phyloP scores from a whole-genome alignment of 2,797 vertebrate species.

The Serranus cabrilla region DNA sequence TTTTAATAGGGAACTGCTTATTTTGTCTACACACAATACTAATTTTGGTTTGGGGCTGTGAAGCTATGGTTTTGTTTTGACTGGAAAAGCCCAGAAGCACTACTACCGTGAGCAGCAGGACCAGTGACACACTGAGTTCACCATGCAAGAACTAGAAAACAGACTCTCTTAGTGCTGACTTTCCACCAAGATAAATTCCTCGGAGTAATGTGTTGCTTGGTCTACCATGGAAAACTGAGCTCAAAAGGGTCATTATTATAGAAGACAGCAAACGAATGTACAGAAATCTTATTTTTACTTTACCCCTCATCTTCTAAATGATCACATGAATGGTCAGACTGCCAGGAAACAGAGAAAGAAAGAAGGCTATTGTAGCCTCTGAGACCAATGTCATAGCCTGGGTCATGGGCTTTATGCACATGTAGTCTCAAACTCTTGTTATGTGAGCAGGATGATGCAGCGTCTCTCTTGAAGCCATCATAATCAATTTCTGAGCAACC shows the following conservation, averaged over 20 bases:
- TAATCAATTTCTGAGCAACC: neutral
- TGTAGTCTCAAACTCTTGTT: neutral
- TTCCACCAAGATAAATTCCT: slow-evolving; percentile 61
- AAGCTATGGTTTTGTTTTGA: slow-evolving; percentile 21
- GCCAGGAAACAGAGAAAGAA: slow-evolving; percentile 34
- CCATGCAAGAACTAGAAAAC: slow-evolving; percentile 38
- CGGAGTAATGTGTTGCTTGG: slow-evolving; percentile 43
- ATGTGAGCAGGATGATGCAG: slow-evolving; percentile 1
- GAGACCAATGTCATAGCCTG: slow-evolving; percentile 9
- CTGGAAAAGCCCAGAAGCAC: slow-evolving; percentile 39
- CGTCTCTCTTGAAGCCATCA: neutral
- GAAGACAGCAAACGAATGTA: slow-evolving; percentile 41
- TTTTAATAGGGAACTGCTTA: neutral
- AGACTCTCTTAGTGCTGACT: slow-evolving; percentile 50
- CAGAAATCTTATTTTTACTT: slow-evolving; percentile 23
- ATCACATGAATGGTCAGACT: slow-evolving; percentile 21
- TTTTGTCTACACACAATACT: slow-evolving; percentile 30
- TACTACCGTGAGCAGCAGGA: slow-evolving; percentile 33
- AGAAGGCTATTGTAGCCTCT: slow-evolving; percentile 31
- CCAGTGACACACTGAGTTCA: slow-evolving; percentile 33
- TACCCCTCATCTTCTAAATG: slow-evolving; percentile 29
- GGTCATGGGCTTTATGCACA: slow-evolving; percentile 13
- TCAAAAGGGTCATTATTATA: slow-evolving; percentile 61
- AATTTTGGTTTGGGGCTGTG: slow-evolving; percentile 10
- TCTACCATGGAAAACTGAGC: slow-evolving; percentile 60